Evolutionary conservation across 2,888 invertebrate species (phyloP), one percentile per base, ranked within the genome.

Genomic region (Stomorhina lunata): DNA sequence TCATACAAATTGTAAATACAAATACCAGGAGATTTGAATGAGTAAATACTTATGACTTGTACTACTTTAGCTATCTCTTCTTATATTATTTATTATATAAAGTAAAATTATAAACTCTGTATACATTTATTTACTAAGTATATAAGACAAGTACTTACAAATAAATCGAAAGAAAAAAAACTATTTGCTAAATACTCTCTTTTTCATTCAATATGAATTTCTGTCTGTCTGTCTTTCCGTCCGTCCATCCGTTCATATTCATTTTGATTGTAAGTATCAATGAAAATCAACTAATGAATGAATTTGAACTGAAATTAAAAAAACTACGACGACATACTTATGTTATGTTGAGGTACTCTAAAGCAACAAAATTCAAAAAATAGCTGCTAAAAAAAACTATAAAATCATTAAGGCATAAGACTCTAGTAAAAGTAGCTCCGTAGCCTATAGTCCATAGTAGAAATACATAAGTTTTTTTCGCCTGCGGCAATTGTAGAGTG

Each of bases 281-380:
- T 81, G 81, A 81, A 80, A 68, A 81, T 81, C 81, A 78, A 81
- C 61, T 81, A 78, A 81, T 81, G 81, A 81, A 81, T 81, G 78
- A 81, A 81, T 65, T 68, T 73, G 34, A 66, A 80, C 43, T 59
- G 17, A 57, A 59, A 65, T 63, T 43, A 69, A 71, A 9, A 20
- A 40, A 15, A 53, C 32, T 34, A 32, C 22, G 65, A 43, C n/a
- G n/a, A n/a, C n/a, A 34, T 40, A 61, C 10, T 37, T 43, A 43
- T 2, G 17, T 17, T 6, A 17, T 40, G 55, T 2, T 9, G 45
- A 22, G 34, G 12, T 65, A 55, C 25, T 20, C 61, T 15, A 48
- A 43, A 57, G 27, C 32, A 71, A 32, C 40, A 59, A 68, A 40
- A 66, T 40, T 48, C 43, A 53, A 75, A 65, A 57, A 81, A 73